A percentile compares a stretch with the other conserved stretches of the same genome.
phyloP scores from a whole-genome alignment of 2,797 vertebrate genomes.

The Gymnoscopelus microlampas region DNA sequence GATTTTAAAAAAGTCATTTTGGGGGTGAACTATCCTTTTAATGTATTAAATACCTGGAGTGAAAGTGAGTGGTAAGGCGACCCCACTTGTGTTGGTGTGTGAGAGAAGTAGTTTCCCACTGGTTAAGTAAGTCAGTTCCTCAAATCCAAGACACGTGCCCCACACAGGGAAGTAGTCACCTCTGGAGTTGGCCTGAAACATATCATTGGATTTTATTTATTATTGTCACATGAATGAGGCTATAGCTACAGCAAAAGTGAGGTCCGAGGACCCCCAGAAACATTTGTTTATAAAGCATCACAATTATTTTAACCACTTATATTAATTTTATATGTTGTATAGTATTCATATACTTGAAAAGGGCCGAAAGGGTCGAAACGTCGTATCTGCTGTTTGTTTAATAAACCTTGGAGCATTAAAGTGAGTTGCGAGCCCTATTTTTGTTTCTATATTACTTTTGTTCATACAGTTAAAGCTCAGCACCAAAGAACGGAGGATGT shows the following conservation, averaged over 20 bases:
- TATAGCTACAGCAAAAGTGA: neutral
- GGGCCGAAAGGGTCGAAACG: too few species aligned
- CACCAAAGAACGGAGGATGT: too few species aligned
- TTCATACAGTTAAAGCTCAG: too few species aligned
- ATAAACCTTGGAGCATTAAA: too few species aligned
- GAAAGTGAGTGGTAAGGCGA: conserved; percentile 85
- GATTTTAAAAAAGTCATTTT: too few species aligned
- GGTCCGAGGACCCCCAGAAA: too few species aligned
- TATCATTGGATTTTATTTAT: neutral
- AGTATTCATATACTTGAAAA: too few species aligned
- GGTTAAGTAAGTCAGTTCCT: conserved; percentile 85
- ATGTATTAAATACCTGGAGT: conserved; percentile 79
- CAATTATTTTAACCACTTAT: fast-evolving
- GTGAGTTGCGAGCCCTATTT: too few species aligned
- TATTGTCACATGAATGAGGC: neutral
- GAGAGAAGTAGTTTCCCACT: conserved; percentile 79
- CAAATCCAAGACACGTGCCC: conserved; percentile 95
- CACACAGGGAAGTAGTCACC: conserved; percentile 94
- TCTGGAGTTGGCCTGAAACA: conserved; percentile 80
- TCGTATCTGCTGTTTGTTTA: too few species aligned
- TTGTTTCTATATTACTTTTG: too few species aligned
- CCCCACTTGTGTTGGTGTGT: conserved; percentile 78
- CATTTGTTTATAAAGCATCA: neutral
- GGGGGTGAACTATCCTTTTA: too few species aligned
- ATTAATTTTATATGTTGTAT: neutral